A percentile compares a stretch with the other conserved stretches of the same genome.
Conservation (phyloP, 1,140 invertebrate species). For the Penaeus indicus region DNA sequence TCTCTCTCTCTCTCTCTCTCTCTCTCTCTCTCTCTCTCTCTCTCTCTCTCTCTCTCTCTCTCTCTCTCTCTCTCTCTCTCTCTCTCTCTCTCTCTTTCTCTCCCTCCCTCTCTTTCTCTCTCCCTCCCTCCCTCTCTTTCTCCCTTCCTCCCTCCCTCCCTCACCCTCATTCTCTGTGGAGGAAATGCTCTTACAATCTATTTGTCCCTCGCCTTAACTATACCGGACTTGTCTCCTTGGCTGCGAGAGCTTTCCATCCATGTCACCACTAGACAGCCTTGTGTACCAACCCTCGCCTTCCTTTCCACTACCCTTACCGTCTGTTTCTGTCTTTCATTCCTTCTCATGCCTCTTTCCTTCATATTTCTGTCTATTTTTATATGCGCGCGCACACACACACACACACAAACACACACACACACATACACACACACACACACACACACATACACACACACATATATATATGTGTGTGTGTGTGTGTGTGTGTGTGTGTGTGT, state of each 20-base stretch:
- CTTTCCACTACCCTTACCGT: background rate
- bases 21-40: background rate
- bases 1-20: constrained; percentile 42
- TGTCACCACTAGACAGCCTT: no score
- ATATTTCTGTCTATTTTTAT: background rate
- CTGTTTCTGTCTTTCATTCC: background rate
- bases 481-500: no score
- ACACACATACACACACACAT: background rate
- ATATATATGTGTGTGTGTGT: background rate
- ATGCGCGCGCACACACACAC: background rate
- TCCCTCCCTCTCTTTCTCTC: background rate
- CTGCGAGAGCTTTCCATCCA: no score
- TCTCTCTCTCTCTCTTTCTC: background rate
- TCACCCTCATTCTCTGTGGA: background rate
- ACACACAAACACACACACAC: background rate
- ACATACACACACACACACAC: background rate
- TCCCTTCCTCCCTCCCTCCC: background rate
- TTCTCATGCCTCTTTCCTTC: background rate
- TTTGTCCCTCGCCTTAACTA: no score
- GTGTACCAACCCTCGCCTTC: background rate
- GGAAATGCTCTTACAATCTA: no score
- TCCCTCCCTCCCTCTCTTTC: constrained; percentile 2
- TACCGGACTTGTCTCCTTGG: no score
- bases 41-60: background rate
- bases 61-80: background rate